Evolutionary conservation across 2,797 vertebrate species (phyloP).

Genomic region (Pagetopsis macropterus): DNA sequence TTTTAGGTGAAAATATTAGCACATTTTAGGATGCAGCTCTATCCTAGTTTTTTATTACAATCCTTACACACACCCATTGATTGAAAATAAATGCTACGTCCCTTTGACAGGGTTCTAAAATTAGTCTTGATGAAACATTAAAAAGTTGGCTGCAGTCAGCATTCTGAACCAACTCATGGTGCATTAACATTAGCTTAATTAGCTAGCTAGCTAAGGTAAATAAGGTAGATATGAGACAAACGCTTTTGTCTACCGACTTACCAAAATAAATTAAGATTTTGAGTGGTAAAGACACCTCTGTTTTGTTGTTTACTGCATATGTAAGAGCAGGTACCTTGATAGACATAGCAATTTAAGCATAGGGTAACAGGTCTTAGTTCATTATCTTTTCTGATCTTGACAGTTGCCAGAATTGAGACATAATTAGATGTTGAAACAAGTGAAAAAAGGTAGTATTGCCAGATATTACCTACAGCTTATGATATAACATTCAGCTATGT

Average conservation of each 20-base stretch:
- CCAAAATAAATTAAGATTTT: background rate
- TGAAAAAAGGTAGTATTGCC: too few relatives aligned
- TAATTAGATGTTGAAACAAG: too few relatives aligned
- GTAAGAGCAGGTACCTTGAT: background rate
- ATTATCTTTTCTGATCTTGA: background rate
- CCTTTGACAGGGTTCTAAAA: background rate
- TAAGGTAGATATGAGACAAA: too few relatives aligned
- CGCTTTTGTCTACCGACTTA: background rate
- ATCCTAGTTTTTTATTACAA: background rate
- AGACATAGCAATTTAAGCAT: too few relatives aligned
- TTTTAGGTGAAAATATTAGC: background rate
- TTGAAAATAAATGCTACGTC: background rate
- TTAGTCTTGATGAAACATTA: background rate
- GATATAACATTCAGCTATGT: conserved; percentile 1
- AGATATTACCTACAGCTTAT: background rate
- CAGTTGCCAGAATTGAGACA: background rate
- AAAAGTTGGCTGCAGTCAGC: background rate
- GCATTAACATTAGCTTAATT: background rate
- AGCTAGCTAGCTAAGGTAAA: background rate
- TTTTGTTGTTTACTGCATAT: background rate
- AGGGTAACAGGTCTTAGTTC: background rate
- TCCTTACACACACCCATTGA: background rate
- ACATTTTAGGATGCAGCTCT: background rate
- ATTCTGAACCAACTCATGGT: background rate
- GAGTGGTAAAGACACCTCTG: background rate